phyloP scores from a whole-genome alignment of 2,113 vertebrate genomes.

The Serilophus lunatus region DNA sequence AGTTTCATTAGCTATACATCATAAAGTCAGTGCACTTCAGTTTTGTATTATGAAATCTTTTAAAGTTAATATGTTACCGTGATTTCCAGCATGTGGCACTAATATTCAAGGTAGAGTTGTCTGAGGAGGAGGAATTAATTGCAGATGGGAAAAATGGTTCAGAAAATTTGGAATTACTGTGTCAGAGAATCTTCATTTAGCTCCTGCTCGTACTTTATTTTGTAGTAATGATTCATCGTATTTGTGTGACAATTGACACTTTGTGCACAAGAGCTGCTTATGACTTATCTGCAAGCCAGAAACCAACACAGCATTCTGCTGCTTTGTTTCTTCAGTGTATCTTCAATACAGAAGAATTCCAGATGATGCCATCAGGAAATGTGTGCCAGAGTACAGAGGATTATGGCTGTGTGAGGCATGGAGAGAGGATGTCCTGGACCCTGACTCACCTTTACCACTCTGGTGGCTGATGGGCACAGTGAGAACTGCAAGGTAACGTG shows the following conservation, averaged over 20 bases:
- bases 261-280: background rate
- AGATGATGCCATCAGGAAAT: background rate
- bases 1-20: background rate
- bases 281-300: background rate
- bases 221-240: background rate
- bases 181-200: background rate
- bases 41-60: background rate
- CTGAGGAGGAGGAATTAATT: background rate
- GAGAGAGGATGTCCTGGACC: background rate
- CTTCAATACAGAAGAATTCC: background rate
- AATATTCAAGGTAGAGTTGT: conserved; percentile 18
- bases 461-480: background rate
- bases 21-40: background rate
- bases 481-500: background rate
- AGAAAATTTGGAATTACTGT: background rate
- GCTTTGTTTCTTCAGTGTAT: background rate
- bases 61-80: background rate
- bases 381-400: background rate
- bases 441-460: background rate
- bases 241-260: background rate
- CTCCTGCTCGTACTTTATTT: background rate
- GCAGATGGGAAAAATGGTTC: background rate
- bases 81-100: conserved; percentile 56
- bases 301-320: background rate
- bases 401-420: background rate